These are phyloP conservation scores for Threskiornis aethiopicus DNA, from an alignment of 2,797 vertebrate genomes.

Conservation along the genomic window DNA sequence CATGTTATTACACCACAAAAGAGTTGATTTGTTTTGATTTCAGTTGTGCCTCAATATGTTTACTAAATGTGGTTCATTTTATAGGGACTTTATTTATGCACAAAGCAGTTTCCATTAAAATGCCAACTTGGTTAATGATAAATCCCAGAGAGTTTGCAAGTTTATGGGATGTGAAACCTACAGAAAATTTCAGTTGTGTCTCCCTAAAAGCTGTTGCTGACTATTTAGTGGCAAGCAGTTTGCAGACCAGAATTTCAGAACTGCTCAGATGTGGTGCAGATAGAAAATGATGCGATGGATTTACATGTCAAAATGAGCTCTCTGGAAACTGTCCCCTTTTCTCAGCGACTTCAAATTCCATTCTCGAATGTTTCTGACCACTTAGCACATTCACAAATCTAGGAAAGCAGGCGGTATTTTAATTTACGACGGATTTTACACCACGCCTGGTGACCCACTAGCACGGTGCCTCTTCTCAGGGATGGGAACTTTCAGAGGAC, in stretches of 20 bases:
- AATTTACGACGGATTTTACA: background rate
- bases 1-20: background rate
- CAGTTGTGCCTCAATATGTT: background rate
- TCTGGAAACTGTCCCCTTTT: background rate
- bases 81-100: background rate
- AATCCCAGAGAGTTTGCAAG: background rate
- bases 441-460: fast-evolving
- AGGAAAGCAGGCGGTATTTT: fast-evolving
- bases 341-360: background rate
- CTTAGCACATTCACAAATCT: background rate
- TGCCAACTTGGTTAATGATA: background rate
- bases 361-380: background rate
- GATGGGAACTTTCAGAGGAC: background rate
- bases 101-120: background rate
- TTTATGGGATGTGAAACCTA: background rate
- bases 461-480: fast-evolving
- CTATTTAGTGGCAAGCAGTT: background rate
- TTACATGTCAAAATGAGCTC: background rate
- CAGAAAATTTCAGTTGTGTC: background rate
- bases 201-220: background rate
- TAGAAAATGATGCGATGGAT: background rate
- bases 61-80: background rate
- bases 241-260: background rate
- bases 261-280: fast-evolving
- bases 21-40: constrained; percentile 29